Evolutionary conservation across 2,888 invertebrate genomes (phyloP), one percentile per base, ranked within the genome.

Genomic region (Metalampra italica): DNA sequence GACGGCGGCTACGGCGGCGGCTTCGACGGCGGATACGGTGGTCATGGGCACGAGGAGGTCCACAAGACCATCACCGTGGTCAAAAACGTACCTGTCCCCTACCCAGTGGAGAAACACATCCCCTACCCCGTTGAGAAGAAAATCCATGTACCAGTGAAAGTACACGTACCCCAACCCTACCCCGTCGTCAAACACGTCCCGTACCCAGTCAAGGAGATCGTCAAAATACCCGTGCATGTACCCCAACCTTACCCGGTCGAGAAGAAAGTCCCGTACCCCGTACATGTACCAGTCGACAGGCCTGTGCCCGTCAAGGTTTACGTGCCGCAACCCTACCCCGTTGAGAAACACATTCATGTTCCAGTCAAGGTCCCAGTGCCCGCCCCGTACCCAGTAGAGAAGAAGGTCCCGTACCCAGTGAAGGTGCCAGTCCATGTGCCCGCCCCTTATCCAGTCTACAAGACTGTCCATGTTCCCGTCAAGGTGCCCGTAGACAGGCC

Each of bases 211-310:
- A 93, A 93, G 68, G 91, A 91, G 62, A 75, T 88, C 53, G 85
- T 91, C 38, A 92, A 92, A 76, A 87, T 92, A 56, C 91, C 92
- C 52, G 90, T 91, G 9, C 92, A 91, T 51, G 92, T 92, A 45
- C 93, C 93, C 30, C 91, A 92, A 53, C 94, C 94, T 44, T 94
- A 94, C 83, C 93, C 93, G 29, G 94, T 94, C 15, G 92, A 92
- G 53, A 91, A 90, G 71, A 89, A 90, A 56, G 78, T 91, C 32
- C 92, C 91, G 34, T 88, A 88, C 80, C 91, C 90, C 47, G 90
- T 90, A 2, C 90, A 90, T 55, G 87, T 90, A 3, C 90, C 71
- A 9, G 89, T 90, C 57, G 90, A 90, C 71, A 90, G 90, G 66
- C 90, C 90, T 29, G 72, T 75, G 7, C 90, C 90, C 60, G 82